Conservation (phyloP, 2,797 vertebrate genomes). For the Mus spretus region DNA sequence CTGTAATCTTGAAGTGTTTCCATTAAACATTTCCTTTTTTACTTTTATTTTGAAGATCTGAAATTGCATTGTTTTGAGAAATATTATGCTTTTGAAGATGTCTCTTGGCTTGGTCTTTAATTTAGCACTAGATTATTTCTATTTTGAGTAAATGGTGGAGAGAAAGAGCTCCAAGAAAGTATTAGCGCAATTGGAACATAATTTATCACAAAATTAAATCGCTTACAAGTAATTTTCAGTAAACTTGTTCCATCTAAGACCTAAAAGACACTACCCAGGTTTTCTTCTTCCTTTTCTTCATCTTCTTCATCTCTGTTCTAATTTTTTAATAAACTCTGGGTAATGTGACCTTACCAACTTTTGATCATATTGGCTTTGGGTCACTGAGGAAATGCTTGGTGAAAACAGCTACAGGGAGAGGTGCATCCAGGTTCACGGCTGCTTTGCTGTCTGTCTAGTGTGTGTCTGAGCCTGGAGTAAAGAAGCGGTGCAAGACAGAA, state of each 20-base stretch:
- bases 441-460: not conserved
- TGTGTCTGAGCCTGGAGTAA: not conserved
- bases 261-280: constrained; percentile 57
- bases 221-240: constrained; percentile 54
- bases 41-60: not conserved
- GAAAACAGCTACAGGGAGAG: not conserved
- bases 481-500: not conserved
- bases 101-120: constrained; percentile 44
- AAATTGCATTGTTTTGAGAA: constrained; percentile 50
- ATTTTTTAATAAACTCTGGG: constrained; percentile 65
- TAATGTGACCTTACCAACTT: constrained; percentile 69
- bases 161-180: constrained; percentile 15
- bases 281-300: not conserved
- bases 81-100: constrained; percentile 36
- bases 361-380: not conserved
- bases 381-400: not conserved
- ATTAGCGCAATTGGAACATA: constrained; percentile 62
- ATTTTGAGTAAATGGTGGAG: constrained; percentile 31
- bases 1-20: constrained; percentile 33
- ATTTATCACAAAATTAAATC: constrained; percentile 25
- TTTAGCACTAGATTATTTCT: constrained; percentile 57
- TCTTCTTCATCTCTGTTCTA: constrained; percentile 36
- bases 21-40: constrained; percentile 20
- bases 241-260: constrained; percentile 45
- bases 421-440: too few species aligned